Evolutionary conservation across 2,797 vertebrate genomes (phyloP).

Genomic region (Myotis planiceps): DNA sequence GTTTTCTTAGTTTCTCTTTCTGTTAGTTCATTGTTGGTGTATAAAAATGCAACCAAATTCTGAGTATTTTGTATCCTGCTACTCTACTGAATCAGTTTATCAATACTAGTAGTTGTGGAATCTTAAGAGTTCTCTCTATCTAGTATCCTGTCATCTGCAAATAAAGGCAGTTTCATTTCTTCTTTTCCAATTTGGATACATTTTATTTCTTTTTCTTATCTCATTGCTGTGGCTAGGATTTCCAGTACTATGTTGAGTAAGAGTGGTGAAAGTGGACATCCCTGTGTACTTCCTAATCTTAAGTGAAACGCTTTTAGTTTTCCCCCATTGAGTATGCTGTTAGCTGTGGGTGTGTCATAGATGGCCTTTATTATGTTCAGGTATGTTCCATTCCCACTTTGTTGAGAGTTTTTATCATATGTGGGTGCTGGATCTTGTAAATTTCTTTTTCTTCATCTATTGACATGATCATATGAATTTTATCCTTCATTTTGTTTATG

Average conservation of each 20-base stretch:
- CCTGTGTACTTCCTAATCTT: background rate
- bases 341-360: background rate
- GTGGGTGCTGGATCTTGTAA: background rate
- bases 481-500: background rate
- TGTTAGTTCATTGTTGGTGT: background rate
- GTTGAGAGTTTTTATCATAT: background rate
- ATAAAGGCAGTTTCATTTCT: background rate
- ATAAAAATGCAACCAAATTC: background rate
- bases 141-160: background rate
- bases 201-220: background rate
- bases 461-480: background rate
- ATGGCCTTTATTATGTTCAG: background rate
- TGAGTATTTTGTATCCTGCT: background rate
- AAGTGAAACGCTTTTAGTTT: background rate
- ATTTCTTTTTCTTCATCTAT: background rate
- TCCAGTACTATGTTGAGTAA: background rate
- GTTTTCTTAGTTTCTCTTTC: background rate
- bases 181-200: background rate
- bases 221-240: background rate
- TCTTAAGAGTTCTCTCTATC: background rate
- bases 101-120: background rate
- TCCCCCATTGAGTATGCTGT: background rate
- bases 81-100: background rate
- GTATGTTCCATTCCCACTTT: background rate
- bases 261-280: background rate